A percentile compares a stretch with the other conserved stretches of the same genome.
Conservation (phyloP, 1,140 invertebrate species). For the Magallana gigas region DNA sequence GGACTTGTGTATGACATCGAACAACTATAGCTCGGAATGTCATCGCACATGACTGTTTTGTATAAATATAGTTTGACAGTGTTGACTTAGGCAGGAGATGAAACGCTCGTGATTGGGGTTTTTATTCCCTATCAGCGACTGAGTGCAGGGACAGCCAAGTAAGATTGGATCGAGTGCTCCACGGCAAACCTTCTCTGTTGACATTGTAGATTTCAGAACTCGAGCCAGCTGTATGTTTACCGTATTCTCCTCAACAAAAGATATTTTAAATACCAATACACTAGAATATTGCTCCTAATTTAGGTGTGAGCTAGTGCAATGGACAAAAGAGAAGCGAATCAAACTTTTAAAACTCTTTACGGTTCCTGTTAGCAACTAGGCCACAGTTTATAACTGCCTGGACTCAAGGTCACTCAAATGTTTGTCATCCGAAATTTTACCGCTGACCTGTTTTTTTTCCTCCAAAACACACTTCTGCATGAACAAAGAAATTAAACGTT, state of each 20-base stretch:
- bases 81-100: slow-evolving; percentile 20
- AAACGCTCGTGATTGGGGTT: slow-evolving; percentile 11
- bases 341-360: slow-evolving; percentile 15
- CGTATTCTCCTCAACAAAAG: slow-evolving; percentile 26
- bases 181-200: background rate
- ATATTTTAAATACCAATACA: slow-evolving; percentile 36
- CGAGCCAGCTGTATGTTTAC: slow-evolving; percentile 10
- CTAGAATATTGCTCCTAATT: slow-evolving; percentile 25
- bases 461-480: background rate
- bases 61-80: slow-evolving; percentile 33
- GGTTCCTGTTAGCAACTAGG: slow-evolving; percentile 28
- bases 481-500: background rate
- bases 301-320: slow-evolving; percentile 18
- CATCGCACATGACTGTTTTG: slow-evolving; percentile 26
- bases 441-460: background rate
- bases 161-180: background rate
- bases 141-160: slow-evolving; percentile 12
- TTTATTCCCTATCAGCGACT: slow-evolving; percentile 17
- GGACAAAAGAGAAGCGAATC: slow-evolving; percentile 1
- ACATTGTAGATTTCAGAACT: slow-evolving; percentile 30
- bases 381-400: background rate
- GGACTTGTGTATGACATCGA: slow-evolving; percentile 22
- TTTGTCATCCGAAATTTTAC: background rate
- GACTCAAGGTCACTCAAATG: background rate
- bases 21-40: background rate